These are phyloP conservation scores for Apodemia mormo DNA, from an alignment of 2,888 invertebrate species.

Conservation along the genomic window DNA sequence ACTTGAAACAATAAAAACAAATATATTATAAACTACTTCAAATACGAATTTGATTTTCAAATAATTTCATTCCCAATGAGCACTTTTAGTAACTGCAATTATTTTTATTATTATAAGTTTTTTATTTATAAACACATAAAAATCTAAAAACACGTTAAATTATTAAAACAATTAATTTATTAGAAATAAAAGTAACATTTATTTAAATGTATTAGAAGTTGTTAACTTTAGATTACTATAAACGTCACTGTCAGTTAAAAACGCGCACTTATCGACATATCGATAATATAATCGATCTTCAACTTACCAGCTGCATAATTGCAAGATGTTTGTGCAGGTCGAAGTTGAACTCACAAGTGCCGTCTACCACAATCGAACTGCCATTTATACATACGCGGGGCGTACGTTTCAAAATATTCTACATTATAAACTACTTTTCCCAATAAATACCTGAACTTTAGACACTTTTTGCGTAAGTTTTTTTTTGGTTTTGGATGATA, in stretches of 20 bases:
- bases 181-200: too few relatives aligned
- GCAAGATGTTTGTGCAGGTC: constrained; percentile 51
- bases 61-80: too few relatives aligned
- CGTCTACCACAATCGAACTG: constrained; percentile 44
- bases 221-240: too few relatives aligned
- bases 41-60: too few relatives aligned
- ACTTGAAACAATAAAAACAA: too few relatives aligned
- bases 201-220: too few relatives aligned
- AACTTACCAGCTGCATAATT: constrained; percentile 74
- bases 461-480: constrained; percentile 51
- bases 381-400: constrained; percentile 59
- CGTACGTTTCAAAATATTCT: constrained; percentile 67
- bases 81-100: too few relatives aligned
- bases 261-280: constrained; percentile 20
- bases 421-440: constrained; percentile 63
- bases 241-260: constrained; percentile 4
- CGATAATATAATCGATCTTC: constrained; percentile 25
- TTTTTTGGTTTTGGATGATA: constrained; percentile 25
- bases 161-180: too few relatives aligned
- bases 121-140: too few relatives aligned
- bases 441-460: constrained; percentile 59
- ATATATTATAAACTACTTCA: too few relatives aligned
- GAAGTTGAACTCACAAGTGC: constrained; percentile 70
- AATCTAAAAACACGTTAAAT: too few relatives aligned
- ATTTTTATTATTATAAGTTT: too few relatives aligned